A percentile compares a stretch with the other conserved stretches of the same genome.
phyloP scores from a whole-genome alignment of 2,888 invertebrate genomes.

The Sympetrum striolatum region DNA sequence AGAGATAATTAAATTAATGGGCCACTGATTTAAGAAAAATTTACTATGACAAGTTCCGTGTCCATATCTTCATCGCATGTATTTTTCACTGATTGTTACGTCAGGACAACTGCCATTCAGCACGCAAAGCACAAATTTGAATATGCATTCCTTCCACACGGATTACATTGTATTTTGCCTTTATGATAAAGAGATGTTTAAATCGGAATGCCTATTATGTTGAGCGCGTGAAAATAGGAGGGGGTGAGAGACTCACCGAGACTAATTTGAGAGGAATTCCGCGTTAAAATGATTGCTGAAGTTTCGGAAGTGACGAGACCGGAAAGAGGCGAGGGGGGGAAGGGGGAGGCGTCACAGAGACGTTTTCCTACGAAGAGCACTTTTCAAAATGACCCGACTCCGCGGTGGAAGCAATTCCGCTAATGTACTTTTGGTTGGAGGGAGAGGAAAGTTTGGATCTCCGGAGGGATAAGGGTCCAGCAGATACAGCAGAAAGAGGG shows the following conservation, averaged over 20 bases:
- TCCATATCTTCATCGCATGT: no score
- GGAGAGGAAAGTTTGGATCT: background rate
- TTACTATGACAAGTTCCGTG: no score
- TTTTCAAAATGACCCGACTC: constrained; percentile 41
- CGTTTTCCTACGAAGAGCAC: constrained; percentile 38
- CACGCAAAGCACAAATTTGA: no score
- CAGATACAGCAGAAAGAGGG: background rate
- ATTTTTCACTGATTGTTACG: no score
- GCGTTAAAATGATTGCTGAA: constrained; percentile 22
- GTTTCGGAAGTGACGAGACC: background rate
- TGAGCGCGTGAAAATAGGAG: background rate
- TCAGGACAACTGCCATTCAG: no score
- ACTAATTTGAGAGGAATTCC: background rate
- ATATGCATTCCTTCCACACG: no score
- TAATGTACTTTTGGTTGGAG: constrained; percentile 17
- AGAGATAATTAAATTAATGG: no score
- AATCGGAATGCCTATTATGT: no score
- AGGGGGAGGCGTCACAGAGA: constrained; percentile 1
- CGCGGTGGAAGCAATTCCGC: constrained; percentile 24
- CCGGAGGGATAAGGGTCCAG: constrained; percentile 7
- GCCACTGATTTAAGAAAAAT: no score
- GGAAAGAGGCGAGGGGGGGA: background rate
- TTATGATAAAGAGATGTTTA: no score
- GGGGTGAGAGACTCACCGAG: background rate
- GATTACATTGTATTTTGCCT: no score